Conservation (phyloP, 1,140 invertebrate species). For the Agrilus planipennis region DNA sequence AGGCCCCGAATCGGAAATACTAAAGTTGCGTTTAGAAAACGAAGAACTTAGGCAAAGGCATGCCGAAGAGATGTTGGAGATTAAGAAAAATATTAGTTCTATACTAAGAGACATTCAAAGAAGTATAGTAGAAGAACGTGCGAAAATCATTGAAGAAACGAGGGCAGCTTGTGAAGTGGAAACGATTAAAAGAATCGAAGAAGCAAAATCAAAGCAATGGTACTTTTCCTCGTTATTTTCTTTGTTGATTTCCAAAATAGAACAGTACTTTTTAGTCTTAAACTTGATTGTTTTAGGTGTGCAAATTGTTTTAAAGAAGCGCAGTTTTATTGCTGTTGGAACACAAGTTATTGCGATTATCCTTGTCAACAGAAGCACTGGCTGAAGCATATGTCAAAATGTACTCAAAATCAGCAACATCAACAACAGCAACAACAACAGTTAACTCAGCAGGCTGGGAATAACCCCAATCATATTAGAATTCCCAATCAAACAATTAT, state of each 20-base stretch:
- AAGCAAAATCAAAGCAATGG: conserved; percentile 77
- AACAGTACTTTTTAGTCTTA: conserved; percentile 1
- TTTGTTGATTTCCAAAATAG: not conserved
- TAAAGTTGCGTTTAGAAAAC: conserved; percentile 46
- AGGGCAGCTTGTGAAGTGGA: conserved; percentile 49
- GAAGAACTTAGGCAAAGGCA: conserved; percentile 53
- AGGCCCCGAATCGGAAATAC: conserved; percentile 42
- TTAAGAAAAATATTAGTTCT: conserved; percentile 48
- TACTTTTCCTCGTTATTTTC: conserved; percentile 8
- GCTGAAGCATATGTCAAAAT: conserved; percentile 42
- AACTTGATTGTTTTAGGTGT: conserved; percentile 38
- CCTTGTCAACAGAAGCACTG: conserved; percentile 66
- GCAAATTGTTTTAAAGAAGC: conserved; percentile 75
- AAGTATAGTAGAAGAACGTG: conserved; percentile 52
- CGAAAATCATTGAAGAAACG: conserved; percentile 45
- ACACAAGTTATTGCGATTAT: conserved; percentile 85
- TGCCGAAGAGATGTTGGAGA: conserved; percentile 47
- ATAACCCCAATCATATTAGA: too few relatives aligned
- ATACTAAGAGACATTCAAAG: conserved; percentile 52
- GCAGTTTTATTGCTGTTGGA: conserved; percentile 89
- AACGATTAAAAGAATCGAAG: conserved; percentile 51
- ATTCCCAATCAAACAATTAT: too few relatives aligned
- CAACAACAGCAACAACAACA: not conserved
- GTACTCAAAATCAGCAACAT: conserved; percentile 19
- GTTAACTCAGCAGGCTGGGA: not conserved